These are phyloP conservation scores for Trichomalopsis sarcophagae DNA, from an alignment of 1,140 invertebrate genomes.

Conservation along the genomic window DNA sequence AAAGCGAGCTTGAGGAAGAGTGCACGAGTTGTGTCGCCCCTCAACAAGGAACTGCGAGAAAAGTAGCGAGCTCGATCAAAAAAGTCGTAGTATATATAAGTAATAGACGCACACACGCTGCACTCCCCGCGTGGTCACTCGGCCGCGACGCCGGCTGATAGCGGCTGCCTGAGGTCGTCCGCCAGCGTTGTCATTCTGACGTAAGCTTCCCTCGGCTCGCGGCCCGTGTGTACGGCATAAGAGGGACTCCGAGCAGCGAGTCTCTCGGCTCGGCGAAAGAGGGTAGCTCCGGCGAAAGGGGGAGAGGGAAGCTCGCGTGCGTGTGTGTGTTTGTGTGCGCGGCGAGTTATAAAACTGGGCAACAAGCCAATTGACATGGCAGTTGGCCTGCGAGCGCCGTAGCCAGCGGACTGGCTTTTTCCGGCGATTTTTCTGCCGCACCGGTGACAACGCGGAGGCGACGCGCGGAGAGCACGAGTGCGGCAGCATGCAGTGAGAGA, in stretches of 20 bases:
- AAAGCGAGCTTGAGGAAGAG: no score
- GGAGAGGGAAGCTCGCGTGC: conserved; percentile 30
- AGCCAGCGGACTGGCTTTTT: conserved; percentile 60
- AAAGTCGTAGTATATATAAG: no score
- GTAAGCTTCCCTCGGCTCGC: conserved; percentile 51
- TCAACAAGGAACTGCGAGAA: no score
- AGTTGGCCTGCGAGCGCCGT: conserved; percentile 72
- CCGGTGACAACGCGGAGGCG: conserved; percentile 48
- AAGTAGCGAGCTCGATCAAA: no score
- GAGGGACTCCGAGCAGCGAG: conserved; percentile 1
- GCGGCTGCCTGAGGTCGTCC: conserved; percentile 16
- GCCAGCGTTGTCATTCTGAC: conserved; percentile 56
- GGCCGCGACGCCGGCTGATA: not conserved
- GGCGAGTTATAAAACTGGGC: conserved; percentile 74
- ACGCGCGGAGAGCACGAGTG: not conserved
- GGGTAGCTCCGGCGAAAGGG: conserved; percentile 24
- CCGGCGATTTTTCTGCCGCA: conserved; percentile 63
- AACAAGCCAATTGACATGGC: conserved; percentile 75
- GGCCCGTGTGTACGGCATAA: conserved; percentile 28
- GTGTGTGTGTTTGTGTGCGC: conserved; percentile 42
- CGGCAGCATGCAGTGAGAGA: not conserved
- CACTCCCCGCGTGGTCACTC: not conserved
- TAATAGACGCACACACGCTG: not conserved
- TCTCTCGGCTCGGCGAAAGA: conserved; percentile 6
- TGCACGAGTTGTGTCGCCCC: no score